phyloP scores from a whole-genome alignment of 2,797 vertebrate genomes.

The Selene dorsalis region DNA sequence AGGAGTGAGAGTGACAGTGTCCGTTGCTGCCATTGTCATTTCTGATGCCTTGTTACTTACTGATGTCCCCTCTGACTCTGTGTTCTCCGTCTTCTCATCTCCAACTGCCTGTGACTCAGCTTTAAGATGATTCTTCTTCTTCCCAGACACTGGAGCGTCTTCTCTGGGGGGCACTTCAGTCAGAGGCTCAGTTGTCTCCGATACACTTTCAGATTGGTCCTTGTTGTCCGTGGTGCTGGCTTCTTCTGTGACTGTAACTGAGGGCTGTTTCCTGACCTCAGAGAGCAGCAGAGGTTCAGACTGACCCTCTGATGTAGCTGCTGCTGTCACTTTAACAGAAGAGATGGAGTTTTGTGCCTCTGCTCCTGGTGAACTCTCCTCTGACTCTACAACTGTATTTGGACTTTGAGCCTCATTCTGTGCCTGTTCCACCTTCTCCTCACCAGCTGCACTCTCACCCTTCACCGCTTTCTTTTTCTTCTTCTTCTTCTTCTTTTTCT shows the following conservation, averaged over 20 bases:
- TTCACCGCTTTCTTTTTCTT: slow-evolving; percentile 32
- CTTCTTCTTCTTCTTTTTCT: slow-evolving; percentile 56
- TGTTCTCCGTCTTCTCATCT: too few relatives aligned
- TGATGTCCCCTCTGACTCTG: neutral
- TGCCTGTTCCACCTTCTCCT: neutral
- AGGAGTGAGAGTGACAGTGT: neutral
- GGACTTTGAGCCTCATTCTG: neutral
- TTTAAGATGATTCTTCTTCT: slow-evolving; percentile 24
- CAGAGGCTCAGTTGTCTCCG: slow-evolving; percentile 6
- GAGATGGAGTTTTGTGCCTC: neutral
- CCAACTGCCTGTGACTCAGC: neutral
- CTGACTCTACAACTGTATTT: neutral
- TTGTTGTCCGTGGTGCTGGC: neutral
- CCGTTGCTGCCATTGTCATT: neutral
- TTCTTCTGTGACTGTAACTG: slow-evolving; percentile 30
- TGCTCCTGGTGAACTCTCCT: neutral
- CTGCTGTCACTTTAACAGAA: slow-evolving; percentile 1
- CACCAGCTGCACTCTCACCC: neutral
- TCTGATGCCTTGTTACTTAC: neutral
- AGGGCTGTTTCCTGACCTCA: slow-evolving; percentile 3
- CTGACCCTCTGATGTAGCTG: neutral
- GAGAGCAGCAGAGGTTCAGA: slow-evolving; percentile 7
- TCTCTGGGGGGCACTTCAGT: neutral
- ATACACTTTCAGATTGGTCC: neutral
- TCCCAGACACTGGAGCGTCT: neutral